Conservation (phyloP, 2,113 vertebrate species). For the Megalops atlanticus region DNA sequence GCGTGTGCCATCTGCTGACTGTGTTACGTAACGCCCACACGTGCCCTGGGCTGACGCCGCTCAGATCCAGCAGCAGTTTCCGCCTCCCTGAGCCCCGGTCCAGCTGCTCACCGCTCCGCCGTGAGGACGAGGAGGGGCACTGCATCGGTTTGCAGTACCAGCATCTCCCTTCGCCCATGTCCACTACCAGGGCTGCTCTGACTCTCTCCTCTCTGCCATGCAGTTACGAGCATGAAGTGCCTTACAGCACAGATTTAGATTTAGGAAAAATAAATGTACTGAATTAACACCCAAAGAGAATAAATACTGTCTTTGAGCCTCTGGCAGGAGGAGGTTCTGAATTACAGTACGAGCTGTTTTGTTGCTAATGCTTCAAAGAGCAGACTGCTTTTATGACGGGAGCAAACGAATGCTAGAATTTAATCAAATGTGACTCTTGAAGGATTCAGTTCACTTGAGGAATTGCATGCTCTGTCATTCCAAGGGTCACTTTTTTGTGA, state of each 20-base stretch:
- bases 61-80: constrained; percentile 18
- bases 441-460: not conserved
- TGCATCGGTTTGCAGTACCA: not conserved
- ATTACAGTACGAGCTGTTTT: too few species aligned
- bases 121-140: not conserved
- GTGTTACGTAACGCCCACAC: constrained; percentile 19
- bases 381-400: not conserved
- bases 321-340: too few species aligned
- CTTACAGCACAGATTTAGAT: too few species aligned
- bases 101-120: not conserved
- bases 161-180: not conserved
- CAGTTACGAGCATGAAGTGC: too few species aligned
- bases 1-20: constrained; percentile 25
- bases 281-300: too few species aligned
- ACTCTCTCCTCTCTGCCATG: too few species aligned
- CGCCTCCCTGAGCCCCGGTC: not conserved
- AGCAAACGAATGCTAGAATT: not conserved
- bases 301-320: too few species aligned
- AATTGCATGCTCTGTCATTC: not conserved
- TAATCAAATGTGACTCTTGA: not conserved
- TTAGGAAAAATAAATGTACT: too few species aligned
- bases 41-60: not conserved
- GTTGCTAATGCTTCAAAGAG: not conserved
- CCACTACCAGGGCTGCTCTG: too few species aligned
- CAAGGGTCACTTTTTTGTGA: not conserved